These are phyloP conservation scores for Pteronotus mesoamericanus DNA, from an alignment of 2,797 vertebrate genomes.

Conservation along the genomic window DNA sequence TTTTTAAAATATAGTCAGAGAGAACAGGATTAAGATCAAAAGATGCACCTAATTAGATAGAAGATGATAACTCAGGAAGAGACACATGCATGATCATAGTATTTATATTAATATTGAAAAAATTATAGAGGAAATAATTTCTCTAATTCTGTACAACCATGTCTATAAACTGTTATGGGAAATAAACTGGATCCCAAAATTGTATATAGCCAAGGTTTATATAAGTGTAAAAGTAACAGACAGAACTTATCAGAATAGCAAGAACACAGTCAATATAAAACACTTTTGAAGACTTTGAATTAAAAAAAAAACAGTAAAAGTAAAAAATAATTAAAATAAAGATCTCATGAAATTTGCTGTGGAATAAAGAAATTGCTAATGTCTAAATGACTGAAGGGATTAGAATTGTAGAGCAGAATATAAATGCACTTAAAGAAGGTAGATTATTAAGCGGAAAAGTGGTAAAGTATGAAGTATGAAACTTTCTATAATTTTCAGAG, in stretches of 20 bases:
- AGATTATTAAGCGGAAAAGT: not conserved
- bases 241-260: not conserved
- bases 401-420: not conserved
- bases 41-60: not conserved
- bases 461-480: not conserved
- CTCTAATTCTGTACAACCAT: not conserved
- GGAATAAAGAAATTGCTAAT: not conserved
- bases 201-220: not conserved
- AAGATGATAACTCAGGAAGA: not conserved
- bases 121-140: not conserved
- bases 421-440: not conserved
- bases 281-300: not conserved
- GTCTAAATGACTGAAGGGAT: not conserved
- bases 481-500: not conserved
- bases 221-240: not conserved
- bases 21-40: not conserved
- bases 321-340: constrained; percentile 8
- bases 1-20: constrained; percentile 21
- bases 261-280: not conserved
- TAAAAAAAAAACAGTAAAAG: not conserved
- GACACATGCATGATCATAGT: not conserved
- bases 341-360: not conserved
- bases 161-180: not conserved
- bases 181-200: not conserved
- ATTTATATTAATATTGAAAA: not conserved